Percentiles rank a stretch among this genome's conserved stretches.
phyloP scores from a whole-genome alignment of 2,113 vertebrate species.

The Callipepla squamata region DNA sequence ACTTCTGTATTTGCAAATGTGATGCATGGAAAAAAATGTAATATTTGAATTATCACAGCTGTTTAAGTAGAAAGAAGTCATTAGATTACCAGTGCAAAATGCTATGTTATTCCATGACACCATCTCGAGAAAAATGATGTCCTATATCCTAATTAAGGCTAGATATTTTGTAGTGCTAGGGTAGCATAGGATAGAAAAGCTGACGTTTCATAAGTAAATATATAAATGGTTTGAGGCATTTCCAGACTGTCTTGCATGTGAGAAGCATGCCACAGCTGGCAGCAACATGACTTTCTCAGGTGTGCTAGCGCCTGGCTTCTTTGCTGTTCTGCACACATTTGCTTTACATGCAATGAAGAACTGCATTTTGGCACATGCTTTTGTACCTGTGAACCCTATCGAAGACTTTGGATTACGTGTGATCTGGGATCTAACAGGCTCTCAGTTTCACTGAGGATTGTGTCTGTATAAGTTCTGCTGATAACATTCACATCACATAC shows the following conservation, averaged over 20 bases:
- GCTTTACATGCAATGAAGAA: background rate
- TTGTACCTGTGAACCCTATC: background rate
- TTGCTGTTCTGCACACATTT: background rate
- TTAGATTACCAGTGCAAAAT: background rate
- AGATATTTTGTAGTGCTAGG: background rate
- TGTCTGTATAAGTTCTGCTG: background rate
- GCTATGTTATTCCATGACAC: background rate
- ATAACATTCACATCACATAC: background rate
- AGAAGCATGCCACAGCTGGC: slow-evolving; percentile 3
- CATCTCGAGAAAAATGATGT: background rate
- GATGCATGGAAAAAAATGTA: background rate
- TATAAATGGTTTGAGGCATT: background rate
- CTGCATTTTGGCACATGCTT: rapidly evolving
- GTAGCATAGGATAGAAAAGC: background rate
- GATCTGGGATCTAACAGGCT: background rate
- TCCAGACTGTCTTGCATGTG: background rate
- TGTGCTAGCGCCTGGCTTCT: background rate
- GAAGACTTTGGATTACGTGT: background rate
- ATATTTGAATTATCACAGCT: background rate
- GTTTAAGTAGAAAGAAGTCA: background rate
- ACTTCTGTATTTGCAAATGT: background rate
- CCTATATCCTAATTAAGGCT: background rate
- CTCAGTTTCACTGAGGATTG: background rate
- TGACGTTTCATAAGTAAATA: background rate
- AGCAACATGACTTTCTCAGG: background rate